Evolutionary conservation across 2,113 vertebrate species (phyloP).

Genomic region (Bagarius yarrelli): DNA sequence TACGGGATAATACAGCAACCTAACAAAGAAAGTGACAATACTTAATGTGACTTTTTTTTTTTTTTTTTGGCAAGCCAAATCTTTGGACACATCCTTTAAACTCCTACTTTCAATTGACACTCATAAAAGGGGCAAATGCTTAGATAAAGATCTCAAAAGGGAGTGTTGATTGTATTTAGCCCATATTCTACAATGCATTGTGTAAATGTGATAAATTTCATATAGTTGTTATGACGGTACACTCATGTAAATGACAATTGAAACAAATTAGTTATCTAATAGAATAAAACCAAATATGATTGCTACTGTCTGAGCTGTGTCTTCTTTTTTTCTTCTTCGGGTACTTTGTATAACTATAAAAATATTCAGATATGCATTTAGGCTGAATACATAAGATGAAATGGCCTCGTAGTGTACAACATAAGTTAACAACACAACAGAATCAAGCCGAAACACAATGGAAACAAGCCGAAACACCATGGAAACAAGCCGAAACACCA

Average conservation of each 20-base stretch:
- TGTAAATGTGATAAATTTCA: conserved; percentile 75
- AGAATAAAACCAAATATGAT: conserved; percentile 69
- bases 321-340: not conserved
- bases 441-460: too few relatives aligned
- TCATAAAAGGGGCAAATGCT: conserved; percentile 32
- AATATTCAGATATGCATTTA: not conserved
- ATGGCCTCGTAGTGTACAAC: too few relatives aligned
- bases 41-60: not conserved
- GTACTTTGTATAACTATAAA: not conserved
- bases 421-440: too few relatives aligned
- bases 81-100: conserved; percentile 20
- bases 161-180: conserved; percentile 70
- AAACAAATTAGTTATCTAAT: conserved; percentile 64
- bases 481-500: too few relatives aligned
- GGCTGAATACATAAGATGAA: not conserved
- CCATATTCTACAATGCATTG: conserved; percentile 74
- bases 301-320: conserved; percentile 39
- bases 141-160: conserved; percentile 48
- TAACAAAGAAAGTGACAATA: conserved; percentile 21
- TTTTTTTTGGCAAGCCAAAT: conserved; percentile 15
- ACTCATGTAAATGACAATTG: conserved; percentile 62
- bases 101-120: conserved; percentile 26
- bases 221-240: conserved; percentile 68
- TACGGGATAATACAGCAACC: conserved; percentile 2
- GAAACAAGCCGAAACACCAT: too few relatives aligned